Evolutionary conservation across 1,140 invertebrate species (phyloP).

Genomic region (Pseudachorutes palmiensis): DNA sequence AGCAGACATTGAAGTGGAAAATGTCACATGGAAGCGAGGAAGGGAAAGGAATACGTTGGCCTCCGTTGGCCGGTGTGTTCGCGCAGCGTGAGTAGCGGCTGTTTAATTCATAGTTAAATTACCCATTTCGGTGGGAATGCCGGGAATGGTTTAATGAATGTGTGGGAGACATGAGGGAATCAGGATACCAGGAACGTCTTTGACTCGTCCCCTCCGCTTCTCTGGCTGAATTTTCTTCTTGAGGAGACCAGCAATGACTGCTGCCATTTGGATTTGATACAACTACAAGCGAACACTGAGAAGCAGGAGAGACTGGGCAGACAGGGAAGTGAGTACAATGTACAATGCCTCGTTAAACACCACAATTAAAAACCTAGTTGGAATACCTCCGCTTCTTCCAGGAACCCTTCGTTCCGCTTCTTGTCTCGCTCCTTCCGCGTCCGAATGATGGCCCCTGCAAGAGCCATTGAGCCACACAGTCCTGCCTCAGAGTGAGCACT

Average conservation of each 20-base stretch:
- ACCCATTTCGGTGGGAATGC: slow-evolving; percentile 31
- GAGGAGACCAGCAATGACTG: neutral
- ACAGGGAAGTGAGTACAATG: neutral
- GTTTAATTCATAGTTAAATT: neutral
- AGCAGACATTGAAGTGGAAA: no score
- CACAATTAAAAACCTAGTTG: neutral
- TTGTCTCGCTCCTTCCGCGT: slow-evolving; percentile 13
- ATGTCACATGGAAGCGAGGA: neutral
- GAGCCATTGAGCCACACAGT: no score
- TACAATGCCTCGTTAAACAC: neutral
- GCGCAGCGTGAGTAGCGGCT: no score
- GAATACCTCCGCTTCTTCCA: neutral
- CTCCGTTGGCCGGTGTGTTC: no score
- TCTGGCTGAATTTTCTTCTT: slow-evolving; percentile 17
- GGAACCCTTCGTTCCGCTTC: neutral
- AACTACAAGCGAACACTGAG: neutral
- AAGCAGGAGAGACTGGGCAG: neutral
- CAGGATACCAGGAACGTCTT: slow-evolving; percentile 8
- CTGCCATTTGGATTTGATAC: slow-evolving; percentile 1
- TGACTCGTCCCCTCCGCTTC: slow-evolving; percentile 13
- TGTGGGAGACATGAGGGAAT: slow-evolving; percentile 26
- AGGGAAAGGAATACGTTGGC: no score
- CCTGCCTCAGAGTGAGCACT: no score
- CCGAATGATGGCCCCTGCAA: slow-evolving; percentile 15
- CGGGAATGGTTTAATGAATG: slow-evolving; percentile 31